phyloP scores from a whole-genome alignment of 2,113 vertebrate species.

The Cottus gobio region DNA sequence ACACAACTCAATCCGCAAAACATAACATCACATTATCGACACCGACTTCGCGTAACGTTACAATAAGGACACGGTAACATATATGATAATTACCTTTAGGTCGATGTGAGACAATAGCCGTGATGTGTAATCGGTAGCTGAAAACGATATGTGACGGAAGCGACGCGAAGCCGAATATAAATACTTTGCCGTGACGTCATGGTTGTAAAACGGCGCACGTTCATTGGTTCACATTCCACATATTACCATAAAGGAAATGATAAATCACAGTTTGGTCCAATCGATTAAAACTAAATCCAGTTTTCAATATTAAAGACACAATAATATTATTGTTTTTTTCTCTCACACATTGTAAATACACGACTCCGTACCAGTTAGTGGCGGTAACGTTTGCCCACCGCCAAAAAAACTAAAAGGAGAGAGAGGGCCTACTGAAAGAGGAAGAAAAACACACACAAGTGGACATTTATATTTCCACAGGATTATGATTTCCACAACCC shows the following conservation, averaged over 20 bases:
- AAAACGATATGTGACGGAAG: not conserved
- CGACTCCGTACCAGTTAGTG: not conserved
- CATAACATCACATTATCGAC: rapidly evolving
- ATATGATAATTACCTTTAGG: conserved; percentile 52
- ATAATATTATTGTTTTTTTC: not conserved
- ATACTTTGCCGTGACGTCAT: conserved; percentile 73
- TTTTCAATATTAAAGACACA: not conserved
- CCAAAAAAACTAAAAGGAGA: not conserved
- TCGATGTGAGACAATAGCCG: too few species aligned
- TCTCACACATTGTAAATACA: not conserved
- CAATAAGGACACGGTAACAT: rapidly evolving
- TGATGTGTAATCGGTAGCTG: rapidly evolving
- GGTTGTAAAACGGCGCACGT: not conserved
- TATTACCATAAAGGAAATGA: not conserved
- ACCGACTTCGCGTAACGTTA: not conserved
- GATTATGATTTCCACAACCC: not conserved
- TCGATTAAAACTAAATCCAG: not conserved
- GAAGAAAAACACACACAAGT: not conserved
- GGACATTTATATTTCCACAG: not conserved
- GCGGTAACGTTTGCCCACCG: not conserved
- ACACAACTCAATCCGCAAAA: rapidly evolving
- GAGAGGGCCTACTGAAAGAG: too few species aligned
- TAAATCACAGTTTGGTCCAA: not conserved
- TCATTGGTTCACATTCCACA: conserved; percentile 43
- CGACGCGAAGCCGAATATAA: conserved; percentile 28